These are phyloP conservation scores for Papilio protenor DNA, from an alignment of 2,888 invertebrate species.

Conservation along the genomic window DNA sequence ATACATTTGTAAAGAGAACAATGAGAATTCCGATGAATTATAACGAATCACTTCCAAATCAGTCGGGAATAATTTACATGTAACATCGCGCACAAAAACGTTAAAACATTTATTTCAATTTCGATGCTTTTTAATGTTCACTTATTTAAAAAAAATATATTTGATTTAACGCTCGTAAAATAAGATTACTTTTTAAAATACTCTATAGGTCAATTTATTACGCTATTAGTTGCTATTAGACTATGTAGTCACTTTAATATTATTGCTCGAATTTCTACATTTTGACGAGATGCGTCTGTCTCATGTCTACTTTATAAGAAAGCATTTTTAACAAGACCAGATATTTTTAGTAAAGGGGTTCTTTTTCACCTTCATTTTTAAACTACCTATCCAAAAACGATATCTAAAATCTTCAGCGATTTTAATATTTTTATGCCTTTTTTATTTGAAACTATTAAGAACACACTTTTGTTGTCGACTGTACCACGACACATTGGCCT, in stretches of 20 bases:
- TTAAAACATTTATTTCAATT: not conserved
- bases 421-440: not conserved
- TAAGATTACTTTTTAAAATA: too few species aligned
- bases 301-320: not conserved
- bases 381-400: not conserved
- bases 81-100: conserved; percentile 47
- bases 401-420: not conserved
- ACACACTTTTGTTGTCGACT: not conserved
- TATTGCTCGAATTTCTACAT: not conserved
- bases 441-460: not conserved
- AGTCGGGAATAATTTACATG: conserved; percentile 53
- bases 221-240: too few species aligned
- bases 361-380: not conserved
- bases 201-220: too few species aligned
- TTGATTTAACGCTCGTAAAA: too few species aligned
- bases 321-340: not conserved
- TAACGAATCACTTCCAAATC: conserved; percentile 51
- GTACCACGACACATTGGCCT: conserved; percentile 43
- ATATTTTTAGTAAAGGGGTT: not conserved
- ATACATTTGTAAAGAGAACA: conserved; percentile 39
- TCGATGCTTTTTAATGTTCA: not conserved
- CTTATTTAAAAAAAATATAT: not conserved
- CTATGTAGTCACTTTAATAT: too few species aligned
- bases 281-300: not conserved
- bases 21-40: conserved; percentile 44